Evolutionary conservation across 2,888 invertebrate species (phyloP).

Genomic region (Drosophila conformis): DNA sequence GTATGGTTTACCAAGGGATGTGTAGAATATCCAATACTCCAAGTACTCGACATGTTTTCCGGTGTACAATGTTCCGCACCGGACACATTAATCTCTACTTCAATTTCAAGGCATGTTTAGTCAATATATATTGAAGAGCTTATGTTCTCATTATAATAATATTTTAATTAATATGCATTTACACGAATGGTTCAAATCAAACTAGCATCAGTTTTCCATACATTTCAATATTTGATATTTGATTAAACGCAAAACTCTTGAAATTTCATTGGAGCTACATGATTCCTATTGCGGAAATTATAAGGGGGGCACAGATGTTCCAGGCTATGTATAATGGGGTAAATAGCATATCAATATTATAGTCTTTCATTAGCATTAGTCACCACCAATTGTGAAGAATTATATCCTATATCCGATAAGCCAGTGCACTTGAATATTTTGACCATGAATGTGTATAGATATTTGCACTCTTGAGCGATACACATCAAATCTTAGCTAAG

Average conservation of each 20-base stretch:
- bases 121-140: neutral
- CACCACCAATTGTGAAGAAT: neutral
- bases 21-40: conserved; percentile 3
- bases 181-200: neutral
- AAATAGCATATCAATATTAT: neutral
- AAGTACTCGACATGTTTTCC: neutral
- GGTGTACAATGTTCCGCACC: neutral
- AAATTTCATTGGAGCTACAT: neutral
- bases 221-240: neutral
- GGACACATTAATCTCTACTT: neutral
- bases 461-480: neutral
- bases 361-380: neutral
- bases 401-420: neutral
- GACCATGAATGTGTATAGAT: neutral
- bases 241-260: neutral
- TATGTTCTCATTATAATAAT: neutral
- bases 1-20: neutral
- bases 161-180: neutral
- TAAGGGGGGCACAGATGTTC: neutral
- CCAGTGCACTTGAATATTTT: neutral
- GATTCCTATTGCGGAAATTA: neutral
- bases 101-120: neutral
- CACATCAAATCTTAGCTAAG: neutral
- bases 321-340: neutral
- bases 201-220: neutral